A percentile compares a stretch with the other conserved stretches of the same genome.
Evolutionary conservation across 2,888 invertebrate species (phyloP).

Genomic region (Reticulitermes lucifugus): DNA sequence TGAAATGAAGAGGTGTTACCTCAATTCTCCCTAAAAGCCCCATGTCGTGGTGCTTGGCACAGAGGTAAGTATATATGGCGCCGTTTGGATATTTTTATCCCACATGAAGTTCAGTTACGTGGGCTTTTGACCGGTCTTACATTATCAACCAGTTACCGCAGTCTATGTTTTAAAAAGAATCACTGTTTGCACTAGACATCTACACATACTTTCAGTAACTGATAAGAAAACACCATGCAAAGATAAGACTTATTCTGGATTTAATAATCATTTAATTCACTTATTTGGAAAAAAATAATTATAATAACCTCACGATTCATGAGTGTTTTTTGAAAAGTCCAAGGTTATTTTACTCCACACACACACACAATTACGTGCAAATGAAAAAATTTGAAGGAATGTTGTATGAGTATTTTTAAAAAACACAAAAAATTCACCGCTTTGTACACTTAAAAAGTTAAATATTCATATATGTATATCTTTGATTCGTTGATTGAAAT

Average conservation of each 20-base stretch:
- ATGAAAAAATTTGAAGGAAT: constrained; percentile 33
- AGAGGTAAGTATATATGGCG: too few relatives aligned
- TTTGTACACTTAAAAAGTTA: constrained; percentile 31
- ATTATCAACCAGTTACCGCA: too few relatives aligned
- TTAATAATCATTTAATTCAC: constrained; percentile 16
- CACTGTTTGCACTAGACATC: too few relatives aligned
- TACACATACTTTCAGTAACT: too few relatives aligned
- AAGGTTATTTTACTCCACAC: constrained; percentile 37
- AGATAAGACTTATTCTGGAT: not conserved
- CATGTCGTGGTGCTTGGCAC: too few relatives aligned
- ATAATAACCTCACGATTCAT: constrained; percentile 31
- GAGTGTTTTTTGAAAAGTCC: constrained; percentile 31
- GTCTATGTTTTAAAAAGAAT: too few relatives aligned
- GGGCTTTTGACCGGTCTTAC: too few relatives aligned
- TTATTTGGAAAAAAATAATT: constrained; percentile 42
- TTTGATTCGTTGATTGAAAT: not conserved
- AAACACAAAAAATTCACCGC: not conserved
- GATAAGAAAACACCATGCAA: not conserved
- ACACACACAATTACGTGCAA: constrained; percentile 37
- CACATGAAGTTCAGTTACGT: too few relatives aligned
- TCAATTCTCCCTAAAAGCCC: too few relatives aligned
- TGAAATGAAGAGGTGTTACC: too few relatives aligned
- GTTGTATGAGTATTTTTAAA: constrained; percentile 28
- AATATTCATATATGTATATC: constrained; percentile 19
- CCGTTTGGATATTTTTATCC: too few relatives aligned